A percentile compares a stretch with the other conserved stretches of the same genome.
phyloP scores from a whole-genome alignment of 1,140 invertebrate species.

The Neodiprion lecontei region DNA sequence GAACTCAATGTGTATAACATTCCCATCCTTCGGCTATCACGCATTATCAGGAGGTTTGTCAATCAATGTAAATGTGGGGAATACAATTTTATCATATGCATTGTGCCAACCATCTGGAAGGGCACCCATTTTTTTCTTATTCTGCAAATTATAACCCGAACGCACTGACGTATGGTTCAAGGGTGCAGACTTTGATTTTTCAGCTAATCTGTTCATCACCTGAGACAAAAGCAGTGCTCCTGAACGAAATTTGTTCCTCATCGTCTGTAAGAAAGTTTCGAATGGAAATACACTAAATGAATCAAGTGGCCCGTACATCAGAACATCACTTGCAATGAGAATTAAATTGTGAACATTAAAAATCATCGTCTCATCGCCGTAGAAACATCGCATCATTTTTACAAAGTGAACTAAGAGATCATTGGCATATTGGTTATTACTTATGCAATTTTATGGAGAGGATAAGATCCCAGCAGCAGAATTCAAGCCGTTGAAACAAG shows the following conservation, averaged over 20 bases:
- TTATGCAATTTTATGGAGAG: background rate
- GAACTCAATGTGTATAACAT: too few relatives aligned
- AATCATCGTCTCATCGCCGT: slow-evolving; percentile 20
- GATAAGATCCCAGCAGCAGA: slow-evolving; percentile 16
- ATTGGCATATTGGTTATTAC: slow-evolving; percentile 9
- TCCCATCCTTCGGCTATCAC: too few relatives aligned
- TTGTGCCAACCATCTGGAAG: too few relatives aligned
- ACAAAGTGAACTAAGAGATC: slow-evolving; percentile 13
- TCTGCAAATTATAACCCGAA: too few relatives aligned
- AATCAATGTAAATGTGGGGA: too few relatives aligned
- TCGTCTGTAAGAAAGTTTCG: slow-evolving; percentile 13
- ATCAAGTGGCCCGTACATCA: slow-evolving; percentile 11
- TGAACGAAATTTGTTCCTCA: background rate
- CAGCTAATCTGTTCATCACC: too few relatives aligned
- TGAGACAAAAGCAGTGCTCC: too few relatives aligned
- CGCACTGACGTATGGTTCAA: too few relatives aligned
- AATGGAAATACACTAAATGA: slow-evolving; percentile 17
- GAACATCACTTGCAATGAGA: slow-evolving; percentile 6
- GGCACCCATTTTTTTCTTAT: too few relatives aligned
- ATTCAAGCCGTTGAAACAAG: background rate
- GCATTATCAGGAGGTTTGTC: too few relatives aligned
- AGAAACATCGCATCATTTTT: slow-evolving; percentile 15
- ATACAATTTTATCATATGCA: too few relatives aligned
- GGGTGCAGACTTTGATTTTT: too few relatives aligned
- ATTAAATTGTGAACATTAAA: slow-evolving; percentile 28